A percentile compares a stretch with the other conserved stretches of the same genome.
Conservation (phyloP, 2,113 vertebrate species). For the Hemiprocne comata region DNA sequence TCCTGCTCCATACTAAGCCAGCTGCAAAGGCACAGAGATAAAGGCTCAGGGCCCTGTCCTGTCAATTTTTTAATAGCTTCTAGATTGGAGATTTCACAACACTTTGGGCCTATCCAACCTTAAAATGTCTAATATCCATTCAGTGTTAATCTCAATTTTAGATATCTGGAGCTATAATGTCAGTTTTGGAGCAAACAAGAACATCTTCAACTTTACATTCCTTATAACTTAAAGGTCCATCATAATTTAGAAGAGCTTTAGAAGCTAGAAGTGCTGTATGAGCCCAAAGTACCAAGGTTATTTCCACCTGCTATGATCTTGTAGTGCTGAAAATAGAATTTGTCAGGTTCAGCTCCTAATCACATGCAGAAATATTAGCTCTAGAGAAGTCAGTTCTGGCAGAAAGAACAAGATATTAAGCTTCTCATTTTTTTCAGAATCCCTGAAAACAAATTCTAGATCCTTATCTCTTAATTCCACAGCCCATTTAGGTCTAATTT, state of each 20-base stretch:
- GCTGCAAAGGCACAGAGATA: background rate
- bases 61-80: background rate
- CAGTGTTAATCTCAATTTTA: background rate
- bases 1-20: background rate
- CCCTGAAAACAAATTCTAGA: conserved; percentile 9
- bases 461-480: background rate
- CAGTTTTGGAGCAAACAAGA: background rate
- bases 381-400: conserved; percentile 26
- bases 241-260: background rate
- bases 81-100: background rate
- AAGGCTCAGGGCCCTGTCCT: background rate
- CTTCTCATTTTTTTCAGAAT: background rate
- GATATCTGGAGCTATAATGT: background rate
- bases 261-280: background rate
- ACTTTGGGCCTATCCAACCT: background rate
- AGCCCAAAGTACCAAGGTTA: conserved; percentile 13
- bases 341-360: background rate
- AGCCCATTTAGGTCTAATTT: background rate
- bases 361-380: background rate
- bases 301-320: background rate
- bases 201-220: background rate
- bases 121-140: background rate
- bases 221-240: background rate
- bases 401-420: conserved; percentile 10
- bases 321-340: conserved; percentile 41